phyloP scores from a whole-genome alignment of 1,140 invertebrate species.

The Laupala kohalensis region DNA sequence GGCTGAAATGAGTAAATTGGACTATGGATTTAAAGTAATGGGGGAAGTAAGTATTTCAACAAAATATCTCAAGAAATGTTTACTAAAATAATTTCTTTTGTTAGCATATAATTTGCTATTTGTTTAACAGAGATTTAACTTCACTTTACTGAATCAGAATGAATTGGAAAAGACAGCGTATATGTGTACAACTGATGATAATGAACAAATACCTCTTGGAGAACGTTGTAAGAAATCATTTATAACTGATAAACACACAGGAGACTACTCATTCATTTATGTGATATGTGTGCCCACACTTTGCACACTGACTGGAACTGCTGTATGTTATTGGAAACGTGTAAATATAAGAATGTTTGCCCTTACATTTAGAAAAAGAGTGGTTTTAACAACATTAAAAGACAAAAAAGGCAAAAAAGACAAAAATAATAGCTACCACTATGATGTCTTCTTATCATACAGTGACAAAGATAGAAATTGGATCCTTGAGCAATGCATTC shows the following conservation, averaged over 20 bases:
- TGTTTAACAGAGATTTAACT: slow-evolving; percentile 15
- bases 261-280: too few species aligned
- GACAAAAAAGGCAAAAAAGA: slow-evolving; percentile 25
- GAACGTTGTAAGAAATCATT: background rate
- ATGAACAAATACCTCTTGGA: background rate
- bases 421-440: slow-evolving; percentile 23
- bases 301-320: background rate
- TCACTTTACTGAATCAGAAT: background rate
- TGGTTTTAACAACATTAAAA: slow-evolving; percentile 30
- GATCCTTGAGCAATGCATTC: slow-evolving; percentile 42
- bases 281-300: too few species aligned
- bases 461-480: slow-evolving; percentile 42
- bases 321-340: slow-evolving; percentile 29
- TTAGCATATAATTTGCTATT: too few species aligned
- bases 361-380: slow-evolving; percentile 37
- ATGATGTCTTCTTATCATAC: slow-evolving; percentile 49
- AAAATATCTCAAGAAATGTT: too few species aligned
- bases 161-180: slow-evolving; percentile 2
- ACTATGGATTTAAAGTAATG: too few species aligned
- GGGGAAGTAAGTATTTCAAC: too few species aligned
- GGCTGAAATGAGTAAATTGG: too few species aligned
- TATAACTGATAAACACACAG: too few species aligned
- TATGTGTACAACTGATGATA: slow-evolving; percentile 1
- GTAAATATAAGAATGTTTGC: slow-evolving; percentile 38
- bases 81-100: too few species aligned